Conservation (phyloP, 2,113 vertebrate species). For the Cyrtonyx montezumae region DNA sequence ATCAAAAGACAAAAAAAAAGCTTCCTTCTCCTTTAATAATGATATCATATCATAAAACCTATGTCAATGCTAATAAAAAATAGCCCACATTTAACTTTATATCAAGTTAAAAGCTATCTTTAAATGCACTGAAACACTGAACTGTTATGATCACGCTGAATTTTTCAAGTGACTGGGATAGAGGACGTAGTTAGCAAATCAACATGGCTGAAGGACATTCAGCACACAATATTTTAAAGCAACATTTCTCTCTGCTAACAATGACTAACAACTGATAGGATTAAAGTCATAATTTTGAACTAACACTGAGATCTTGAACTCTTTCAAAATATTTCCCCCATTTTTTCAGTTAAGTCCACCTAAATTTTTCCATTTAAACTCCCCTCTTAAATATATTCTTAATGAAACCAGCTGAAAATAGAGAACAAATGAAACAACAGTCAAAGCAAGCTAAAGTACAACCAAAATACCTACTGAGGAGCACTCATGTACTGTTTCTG, state of each 20-base stretch:
- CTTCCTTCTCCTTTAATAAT: not conserved
- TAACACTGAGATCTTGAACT: rapidly evolving
- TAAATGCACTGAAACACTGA: not conserved
- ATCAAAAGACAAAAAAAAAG: not conserved
- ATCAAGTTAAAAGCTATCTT: not conserved
- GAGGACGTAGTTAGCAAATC: not conserved
- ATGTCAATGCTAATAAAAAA: not conserved
- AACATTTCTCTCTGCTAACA: not conserved
- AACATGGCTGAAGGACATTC: not conserved
- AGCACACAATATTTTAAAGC: not conserved
- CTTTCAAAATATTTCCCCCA: not conserved
- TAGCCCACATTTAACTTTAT: not conserved
- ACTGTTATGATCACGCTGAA: not conserved
- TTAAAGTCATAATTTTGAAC: not conserved
- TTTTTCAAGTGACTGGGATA: not conserved
- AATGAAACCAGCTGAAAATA: not conserved
- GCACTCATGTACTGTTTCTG: not conserved
- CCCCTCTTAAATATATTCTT: not conserved
- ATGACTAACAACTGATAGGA: not conserved
- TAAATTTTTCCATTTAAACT: not conserved
- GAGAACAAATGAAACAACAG: not conserved
- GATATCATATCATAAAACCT: not conserved
- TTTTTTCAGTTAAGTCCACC: not conserved
- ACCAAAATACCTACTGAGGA: not conserved
- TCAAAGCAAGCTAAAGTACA: not conserved